phyloP scores from a whole-genome alignment of 1,140 invertebrate genomes.

The Plodia interpunctella region DNA sequence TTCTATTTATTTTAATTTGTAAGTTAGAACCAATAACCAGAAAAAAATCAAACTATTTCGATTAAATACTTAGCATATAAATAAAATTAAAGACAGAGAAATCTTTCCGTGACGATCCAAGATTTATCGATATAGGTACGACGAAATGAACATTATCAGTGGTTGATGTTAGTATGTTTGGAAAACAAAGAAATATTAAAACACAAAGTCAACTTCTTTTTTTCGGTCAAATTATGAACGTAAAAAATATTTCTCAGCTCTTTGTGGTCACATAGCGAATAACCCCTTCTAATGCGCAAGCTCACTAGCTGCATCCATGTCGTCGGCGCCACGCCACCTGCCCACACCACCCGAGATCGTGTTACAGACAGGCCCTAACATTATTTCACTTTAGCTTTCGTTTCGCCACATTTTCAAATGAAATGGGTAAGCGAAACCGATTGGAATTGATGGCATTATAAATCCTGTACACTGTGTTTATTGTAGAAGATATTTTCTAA shows the following conservation, averaged over 20 bases:
- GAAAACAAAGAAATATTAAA: constrained; percentile 30
- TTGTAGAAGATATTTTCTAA: not conserved
- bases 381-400: not conserved
- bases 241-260: too few species aligned
- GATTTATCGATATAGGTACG: not conserved
- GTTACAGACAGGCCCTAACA: not conserved
- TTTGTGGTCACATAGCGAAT: too few species aligned
- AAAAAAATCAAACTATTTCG: too few species aligned
- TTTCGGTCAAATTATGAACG: constrained; percentile 24
- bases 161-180: not conserved
- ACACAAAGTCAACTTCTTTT: constrained; percentile 25
- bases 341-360: not conserved
- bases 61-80: too few species aligned
- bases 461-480: not conserved
- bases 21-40: too few species aligned
- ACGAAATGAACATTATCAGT: not conserved
- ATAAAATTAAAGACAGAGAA: too few species aligned
- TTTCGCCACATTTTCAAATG: not conserved
- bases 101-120: not conserved
- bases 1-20: too few species aligned
- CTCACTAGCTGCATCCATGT: not conserved
- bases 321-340: not conserved
- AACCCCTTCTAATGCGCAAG: not conserved
- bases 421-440: not conserved
- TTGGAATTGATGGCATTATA: not conserved